Evolutionary conservation across 2,888 invertebrate genomes (phyloP).

Genomic region (Bombylius discolor): DNA sequence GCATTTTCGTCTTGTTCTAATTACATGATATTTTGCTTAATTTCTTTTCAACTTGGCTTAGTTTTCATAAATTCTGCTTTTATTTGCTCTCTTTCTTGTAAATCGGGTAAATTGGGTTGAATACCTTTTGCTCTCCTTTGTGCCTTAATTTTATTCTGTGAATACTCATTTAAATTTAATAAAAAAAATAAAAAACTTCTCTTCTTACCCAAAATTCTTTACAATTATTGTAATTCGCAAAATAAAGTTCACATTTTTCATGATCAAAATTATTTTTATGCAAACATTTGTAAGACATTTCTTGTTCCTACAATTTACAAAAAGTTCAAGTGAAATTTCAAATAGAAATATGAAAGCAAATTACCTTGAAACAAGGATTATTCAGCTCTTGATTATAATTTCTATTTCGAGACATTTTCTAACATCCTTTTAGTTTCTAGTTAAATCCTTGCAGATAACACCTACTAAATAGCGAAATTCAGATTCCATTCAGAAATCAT

Average conservation of each 20-base stretch:
- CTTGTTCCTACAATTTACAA: slow-evolving; percentile 53
- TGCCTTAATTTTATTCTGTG: slow-evolving; percentile 43
- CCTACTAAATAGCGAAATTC: too few relatives aligned
- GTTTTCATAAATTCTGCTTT: slow-evolving; percentile 47
- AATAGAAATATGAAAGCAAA: background rate
- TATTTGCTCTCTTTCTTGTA: slow-evolving; percentile 54
- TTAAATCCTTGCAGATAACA: too few relatives aligned
- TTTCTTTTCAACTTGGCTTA: slow-evolving; percentile 18
- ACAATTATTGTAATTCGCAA: slow-evolving; percentile 67
- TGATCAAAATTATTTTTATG: slow-evolving; percentile 52
- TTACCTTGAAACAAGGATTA: slow-evolving; percentile 33
- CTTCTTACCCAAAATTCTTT: slow-evolving; percentile 67
- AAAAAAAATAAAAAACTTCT: background rate
- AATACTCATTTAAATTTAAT: background rate
- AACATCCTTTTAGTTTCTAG: too few relatives aligned
- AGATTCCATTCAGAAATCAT: too few relatives aligned
- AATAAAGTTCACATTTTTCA: slow-evolving; percentile 50
- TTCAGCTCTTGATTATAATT: slow-evolving; percentile 20
- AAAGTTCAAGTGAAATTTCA: background rate
- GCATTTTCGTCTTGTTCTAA: too few relatives aligned
- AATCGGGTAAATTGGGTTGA: slow-evolving; percentile 51
- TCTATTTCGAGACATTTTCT: background rate
- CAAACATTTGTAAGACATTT: slow-evolving; percentile 57
- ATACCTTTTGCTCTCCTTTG: slow-evolving; percentile 52
- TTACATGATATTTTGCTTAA: too few relatives aligned